Evolutionary conservation across 2,113 vertebrate species (phyloP), one percentile per base, ranked within the genome.

Genomic region (human (Homo sapiens)): DNA sequence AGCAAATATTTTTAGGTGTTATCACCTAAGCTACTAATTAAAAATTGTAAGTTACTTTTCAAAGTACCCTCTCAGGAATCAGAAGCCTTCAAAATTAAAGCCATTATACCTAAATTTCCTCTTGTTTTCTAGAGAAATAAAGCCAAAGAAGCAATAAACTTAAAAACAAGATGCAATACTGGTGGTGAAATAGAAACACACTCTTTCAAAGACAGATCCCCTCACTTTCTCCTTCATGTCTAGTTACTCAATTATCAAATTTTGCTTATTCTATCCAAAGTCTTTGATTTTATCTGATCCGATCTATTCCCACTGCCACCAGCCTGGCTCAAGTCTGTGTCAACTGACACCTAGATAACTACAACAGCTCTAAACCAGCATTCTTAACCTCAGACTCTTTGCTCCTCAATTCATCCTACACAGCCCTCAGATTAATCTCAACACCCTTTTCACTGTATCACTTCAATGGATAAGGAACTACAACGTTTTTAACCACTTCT

Each of bases 11-110:
- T 84, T 85, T 79, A 90, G 64, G 6, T 89, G 81, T 72, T 75
- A 89, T 83, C 68, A 76, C 79, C 12, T 83, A 83, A 32, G 48
- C 32, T 40, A 78, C 66, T 66, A 83, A 55, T 64, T 89, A 38
- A 89, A 80, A 80, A 55, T 45, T 61, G 4, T 64, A 64, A 64
- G 61, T 83, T 89, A 90, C 23, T 78, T 70, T 85, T 70, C 48
- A 18, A 75, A 64, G 8, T 76, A 32, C 32, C 68, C 76, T 89
- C 85, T 48, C 38, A 90, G 48, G 72, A 95, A 68, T 23, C 59
- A 90, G 57, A 70, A 84, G 32, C 8, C 48, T 95, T 85, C 68
- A 85, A 70, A 90, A 79, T 70, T 57, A 86, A 91, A 91, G 50
- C 25, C 48, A 78, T 78, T 59, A 59, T 59, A 61, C 20, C 81